Conservation (phyloP, 1,140 invertebrate genomes). For the Drosophila persimilis region DNA sequence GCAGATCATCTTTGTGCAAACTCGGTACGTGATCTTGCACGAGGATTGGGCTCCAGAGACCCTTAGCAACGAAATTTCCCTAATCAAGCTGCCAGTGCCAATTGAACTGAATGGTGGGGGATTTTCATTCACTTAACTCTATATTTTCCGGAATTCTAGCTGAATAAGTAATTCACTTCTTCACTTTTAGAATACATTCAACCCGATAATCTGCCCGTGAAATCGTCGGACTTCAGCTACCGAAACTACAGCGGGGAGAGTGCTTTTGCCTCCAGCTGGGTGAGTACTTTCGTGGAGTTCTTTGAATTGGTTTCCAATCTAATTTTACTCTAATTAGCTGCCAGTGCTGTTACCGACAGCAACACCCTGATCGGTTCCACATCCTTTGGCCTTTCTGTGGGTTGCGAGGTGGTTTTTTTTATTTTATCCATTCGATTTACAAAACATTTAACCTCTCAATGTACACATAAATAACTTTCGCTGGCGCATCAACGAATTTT, state of each 20-base stretch:
- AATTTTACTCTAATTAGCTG: conserved; percentile 15
- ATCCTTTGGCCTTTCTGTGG: conserved; percentile 84
- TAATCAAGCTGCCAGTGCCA: conserved; percentile 64
- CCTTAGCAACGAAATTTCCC: conserved; percentile 62
- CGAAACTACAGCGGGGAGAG: conserved; percentile 44
- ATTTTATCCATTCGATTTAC: no score
- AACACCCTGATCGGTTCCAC: conserved; percentile 84
- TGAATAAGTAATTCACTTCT: no score
- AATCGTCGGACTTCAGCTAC: conserved; percentile 29
- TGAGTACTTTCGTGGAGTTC: conserved; percentile 35
- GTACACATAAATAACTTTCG: no score
- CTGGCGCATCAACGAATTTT: no score
- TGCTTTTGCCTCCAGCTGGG: conserved; percentile 69
- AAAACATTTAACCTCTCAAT: no score
- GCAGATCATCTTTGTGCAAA: conserved; percentile 62
- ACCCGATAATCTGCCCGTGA: conserved; percentile 59
- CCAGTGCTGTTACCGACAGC: conserved; percentile 36
- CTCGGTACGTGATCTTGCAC: conserved; percentile 55
- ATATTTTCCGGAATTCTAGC: rapidly evolving
- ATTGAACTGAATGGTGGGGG: conserved; percentile 50
- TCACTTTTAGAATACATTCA: conserved; percentile 35
- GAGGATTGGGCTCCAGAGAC: conserved; percentile 17
- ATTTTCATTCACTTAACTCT: background rate
- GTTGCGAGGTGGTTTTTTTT: conserved; percentile 82
- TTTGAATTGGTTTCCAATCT: background rate